These are phyloP conservation scores for Molossus alvarezi DNA, from an alignment of 2,797 vertebrate species.

Conservation along the genomic window DNA sequence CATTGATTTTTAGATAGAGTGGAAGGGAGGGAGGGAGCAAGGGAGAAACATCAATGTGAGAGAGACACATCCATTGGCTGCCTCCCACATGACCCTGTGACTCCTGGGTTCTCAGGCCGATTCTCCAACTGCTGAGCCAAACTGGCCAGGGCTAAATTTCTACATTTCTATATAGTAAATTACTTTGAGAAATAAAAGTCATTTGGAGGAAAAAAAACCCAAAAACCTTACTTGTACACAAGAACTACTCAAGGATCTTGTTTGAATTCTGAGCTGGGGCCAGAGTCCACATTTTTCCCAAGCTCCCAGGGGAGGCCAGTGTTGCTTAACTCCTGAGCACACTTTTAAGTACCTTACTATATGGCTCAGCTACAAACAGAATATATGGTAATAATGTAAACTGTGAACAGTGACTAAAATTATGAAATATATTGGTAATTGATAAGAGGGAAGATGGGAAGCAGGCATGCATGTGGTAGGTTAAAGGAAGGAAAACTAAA, in stretches of 20 bases:
- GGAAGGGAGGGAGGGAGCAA: too few relatives aligned
- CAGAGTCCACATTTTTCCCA: neutral
- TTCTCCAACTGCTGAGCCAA: too few relatives aligned
- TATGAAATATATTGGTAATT: neutral
- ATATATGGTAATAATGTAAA: neutral
- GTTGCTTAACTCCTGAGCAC: neutral
- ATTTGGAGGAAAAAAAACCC: neutral
- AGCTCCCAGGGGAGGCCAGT: neutral
- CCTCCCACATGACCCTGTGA: too few relatives aligned
- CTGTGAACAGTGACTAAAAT: neutral
- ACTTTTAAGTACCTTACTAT: neutral
- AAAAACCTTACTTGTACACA: neutral
- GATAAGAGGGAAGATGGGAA: neutral
- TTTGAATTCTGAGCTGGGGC: neutral
- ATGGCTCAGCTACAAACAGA: neutral
- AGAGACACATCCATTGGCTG: too few relatives aligned
- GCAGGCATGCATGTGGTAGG: neutral
- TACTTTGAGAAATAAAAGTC: neutral
- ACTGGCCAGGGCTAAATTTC: neutral
- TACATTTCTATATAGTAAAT: neutral
- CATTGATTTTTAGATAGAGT: too few relatives aligned
- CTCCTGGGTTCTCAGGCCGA: too few relatives aligned
- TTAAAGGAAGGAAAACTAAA: conserved; percentile 16
- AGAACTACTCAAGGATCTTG: neutral
- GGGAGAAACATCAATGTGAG: too few relatives aligned